Conservation (phyloP, 2,113 vertebrate species). For the Mustelus asterias region DNA sequence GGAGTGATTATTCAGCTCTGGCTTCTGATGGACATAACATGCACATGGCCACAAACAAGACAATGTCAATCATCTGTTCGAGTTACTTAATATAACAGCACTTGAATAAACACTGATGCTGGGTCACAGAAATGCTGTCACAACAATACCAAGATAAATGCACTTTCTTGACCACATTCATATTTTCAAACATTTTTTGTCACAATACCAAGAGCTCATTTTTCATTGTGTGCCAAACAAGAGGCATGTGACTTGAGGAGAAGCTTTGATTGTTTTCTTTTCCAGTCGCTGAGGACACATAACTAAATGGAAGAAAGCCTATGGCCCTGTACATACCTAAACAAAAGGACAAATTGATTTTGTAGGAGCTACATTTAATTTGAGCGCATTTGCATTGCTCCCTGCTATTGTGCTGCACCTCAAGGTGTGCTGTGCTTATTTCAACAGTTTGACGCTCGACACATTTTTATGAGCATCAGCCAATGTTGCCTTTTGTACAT, state of each 20-base stretch:
- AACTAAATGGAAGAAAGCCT: neutral
- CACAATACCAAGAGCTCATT: neutral
- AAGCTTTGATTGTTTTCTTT: neutral
- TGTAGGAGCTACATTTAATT: neutral
- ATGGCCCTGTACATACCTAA: neutral
- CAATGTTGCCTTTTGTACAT: neutral
- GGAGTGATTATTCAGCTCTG: neutral
- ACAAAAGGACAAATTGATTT: neutral
- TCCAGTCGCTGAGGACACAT: neutral
- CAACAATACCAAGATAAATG: neutral
- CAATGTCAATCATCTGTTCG: neutral
- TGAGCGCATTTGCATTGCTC: neutral
- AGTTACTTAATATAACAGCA: neutral
- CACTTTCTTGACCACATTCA: neutral
- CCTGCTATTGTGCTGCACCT: neutral
- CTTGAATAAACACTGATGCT: neutral
- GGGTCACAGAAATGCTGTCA: neutral
- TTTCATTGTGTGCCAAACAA: neutral
- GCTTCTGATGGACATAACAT: neutral
- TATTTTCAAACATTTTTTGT: slow-evolving; percentile 14
- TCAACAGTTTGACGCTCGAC: neutral
- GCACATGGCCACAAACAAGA: neutral
- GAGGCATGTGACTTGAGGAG: neutral
- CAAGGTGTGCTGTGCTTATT: neutral
- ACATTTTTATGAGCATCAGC: neutral